Evolutionary conservation across 2,113 vertebrate genomes (phyloP), one percentile per base, ranked within the genome.

Genomic region (cattle (Bos taurus)): DNA sequence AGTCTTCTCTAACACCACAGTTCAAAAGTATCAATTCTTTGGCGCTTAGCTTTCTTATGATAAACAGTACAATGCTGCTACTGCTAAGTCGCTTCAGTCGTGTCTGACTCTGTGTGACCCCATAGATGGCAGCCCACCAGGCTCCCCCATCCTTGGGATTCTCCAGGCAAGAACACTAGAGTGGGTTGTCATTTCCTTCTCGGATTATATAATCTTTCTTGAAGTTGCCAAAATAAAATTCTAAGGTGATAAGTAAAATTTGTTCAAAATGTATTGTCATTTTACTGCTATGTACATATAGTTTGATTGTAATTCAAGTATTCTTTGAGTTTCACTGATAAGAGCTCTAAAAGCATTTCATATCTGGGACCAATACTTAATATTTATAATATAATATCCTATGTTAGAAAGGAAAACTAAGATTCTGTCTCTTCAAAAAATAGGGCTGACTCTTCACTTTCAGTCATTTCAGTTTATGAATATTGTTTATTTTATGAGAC

Each of bases 31-130:
- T 71, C 67, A 71, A 13, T 71, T 23, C n/a, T 71, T 71, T 0
- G 0, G 10, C 0, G 0, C 67, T 71, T 36, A 71, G 19, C 10
- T 40, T 71, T 40, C n/a, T 40, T 43, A 57, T 82, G 6, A 9
- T 43, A 33, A 92, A 64, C 78, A 11, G 3, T 1, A 71, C 10
- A 62, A 30, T 62, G 60, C 60, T 62, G 28, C 60, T 62, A 6
- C 6, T 62, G 60, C 60, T 62, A 62, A 62, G 60, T 62, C 0
- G 2, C 13, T 30, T 62, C 28, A 62, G 60, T 62, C 6, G 0
- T 62, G 13, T 30, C 28, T 1, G 28, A 62, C 28, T 62, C 60
- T 62, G 60, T 62, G 28, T 2, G 13, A 62, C 13, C 28, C 13
- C 60, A 30, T 62, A 62, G 28, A 62, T 7, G 13, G 28, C 13